These are phyloP conservation scores for Hyperoplus lanceolatus DNA, from an alignment of 2,797 vertebrate genomes.

Conservation along the genomic window DNA sequence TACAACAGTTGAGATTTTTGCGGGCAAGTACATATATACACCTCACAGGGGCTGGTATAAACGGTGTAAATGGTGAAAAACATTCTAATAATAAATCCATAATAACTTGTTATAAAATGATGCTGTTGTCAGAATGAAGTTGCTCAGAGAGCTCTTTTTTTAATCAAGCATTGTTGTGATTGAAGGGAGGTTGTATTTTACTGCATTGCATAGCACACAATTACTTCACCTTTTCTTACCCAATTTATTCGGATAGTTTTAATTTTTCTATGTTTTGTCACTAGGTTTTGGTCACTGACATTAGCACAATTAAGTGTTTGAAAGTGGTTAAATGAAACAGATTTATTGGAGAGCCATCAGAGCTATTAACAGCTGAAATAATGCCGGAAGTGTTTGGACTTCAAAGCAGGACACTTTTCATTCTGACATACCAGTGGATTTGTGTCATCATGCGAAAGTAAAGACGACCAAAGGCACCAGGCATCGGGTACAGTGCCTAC, in stretches of 20 bases:
- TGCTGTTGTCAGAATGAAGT: constrained; percentile 4
- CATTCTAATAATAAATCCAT: constrained; percentile 6
- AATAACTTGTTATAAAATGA: constrained; percentile 2
- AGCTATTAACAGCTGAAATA: constrained; percentile 29
- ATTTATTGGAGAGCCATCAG: constrained; percentile 4
- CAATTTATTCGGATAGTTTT: constrained; percentile 30
- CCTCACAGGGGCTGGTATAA: constrained; percentile 5
- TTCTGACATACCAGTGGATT: constrained; percentile 27
- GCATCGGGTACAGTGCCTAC: too few species aligned
- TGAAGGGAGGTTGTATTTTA: constrained; percentile 30
- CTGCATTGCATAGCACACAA: neutral
- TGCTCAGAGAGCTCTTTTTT: constrained; percentile 2
- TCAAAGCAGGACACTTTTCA: constrained; percentile 9
- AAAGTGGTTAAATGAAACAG: constrained; percentile 50
- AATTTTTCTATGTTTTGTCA: constrained; percentile 25
- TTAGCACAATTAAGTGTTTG: constrained; percentile 38
- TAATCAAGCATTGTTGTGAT: neutral
- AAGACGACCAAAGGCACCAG: constrained; percentile 6
- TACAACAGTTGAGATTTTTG: constrained; percentile 21
- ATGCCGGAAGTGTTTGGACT: constrained; percentile 20
- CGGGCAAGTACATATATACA: constrained; percentile 17
- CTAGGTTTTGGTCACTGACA: constrained; percentile 25
- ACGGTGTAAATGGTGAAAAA: neutral
- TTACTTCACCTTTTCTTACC: constrained; percentile 10
- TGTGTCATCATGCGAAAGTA: neutral